Conservation (phyloP, 2,888 invertebrate genomes). For the Pseudococcus jackbeardsleyi region DNA sequence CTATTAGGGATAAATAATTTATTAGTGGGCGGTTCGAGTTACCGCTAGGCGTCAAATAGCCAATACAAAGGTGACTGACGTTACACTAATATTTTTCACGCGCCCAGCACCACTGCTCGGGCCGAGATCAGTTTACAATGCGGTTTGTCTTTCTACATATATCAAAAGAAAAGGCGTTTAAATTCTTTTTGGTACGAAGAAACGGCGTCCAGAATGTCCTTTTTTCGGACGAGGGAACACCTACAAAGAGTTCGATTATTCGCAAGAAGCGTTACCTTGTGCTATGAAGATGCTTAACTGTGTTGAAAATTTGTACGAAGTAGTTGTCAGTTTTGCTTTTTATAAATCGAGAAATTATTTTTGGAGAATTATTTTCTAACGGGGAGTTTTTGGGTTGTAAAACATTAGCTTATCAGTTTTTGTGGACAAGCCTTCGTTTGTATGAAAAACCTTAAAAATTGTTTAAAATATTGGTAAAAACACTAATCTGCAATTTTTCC, state of each 20-base stretch:
- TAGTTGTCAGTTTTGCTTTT: too few species aligned
- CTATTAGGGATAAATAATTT: slow-evolving; percentile 50
- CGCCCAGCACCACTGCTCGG: neutral
- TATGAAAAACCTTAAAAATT: too few species aligned
- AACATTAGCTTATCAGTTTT: too few species aligned
- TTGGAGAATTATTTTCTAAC: too few species aligned
- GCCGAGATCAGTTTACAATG: slow-evolving; percentile 9
- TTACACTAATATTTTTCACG: slow-evolving; percentile 38
- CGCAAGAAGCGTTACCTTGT: too few species aligned
- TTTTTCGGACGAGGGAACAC: neutral
- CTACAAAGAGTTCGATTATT: slow-evolving; percentile 6
- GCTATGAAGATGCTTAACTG: too few species aligned
- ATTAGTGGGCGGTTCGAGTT: slow-evolving; percentile 45
- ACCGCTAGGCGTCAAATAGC: slow-evolving; percentile 28
- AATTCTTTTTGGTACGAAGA: neutral
- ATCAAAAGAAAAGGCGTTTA: slow-evolving; percentile 14
- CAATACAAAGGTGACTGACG: slow-evolving; percentile 49
- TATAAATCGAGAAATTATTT: too few species aligned
- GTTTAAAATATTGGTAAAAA: too few species aligned
- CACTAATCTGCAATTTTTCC: too few species aligned
- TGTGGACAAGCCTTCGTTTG: too few species aligned
- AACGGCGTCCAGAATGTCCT: neutral
- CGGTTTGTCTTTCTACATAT: neutral
- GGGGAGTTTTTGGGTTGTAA: too few species aligned
- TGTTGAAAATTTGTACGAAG: too few species aligned